Evolutionary conservation across 2,888 invertebrate genomes (phyloP), one percentile per base, ranked within the genome.

Genomic region (Tenthredo mesomela): DNA sequence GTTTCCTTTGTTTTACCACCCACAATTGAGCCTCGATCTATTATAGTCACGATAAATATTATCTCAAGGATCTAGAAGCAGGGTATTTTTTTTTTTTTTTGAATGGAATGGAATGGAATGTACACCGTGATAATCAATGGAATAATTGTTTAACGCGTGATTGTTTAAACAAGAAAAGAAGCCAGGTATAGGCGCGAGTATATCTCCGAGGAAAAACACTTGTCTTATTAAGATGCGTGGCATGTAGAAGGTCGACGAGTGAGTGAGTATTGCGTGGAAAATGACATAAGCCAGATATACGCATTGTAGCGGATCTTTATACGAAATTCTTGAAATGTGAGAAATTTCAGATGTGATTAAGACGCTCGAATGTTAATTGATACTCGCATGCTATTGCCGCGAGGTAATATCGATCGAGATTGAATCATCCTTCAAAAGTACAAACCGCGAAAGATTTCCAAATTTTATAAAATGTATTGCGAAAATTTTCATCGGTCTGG

Each of bases 1-100:
- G 37, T 21, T 61, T 58, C 80, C 5, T 40, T 18, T 40, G 61
- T 15, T 61, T 12, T 12, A 21, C n/a, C 40, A 12, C 73, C 61
- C 37, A 25, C 54, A 9, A 10, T n/a, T n/a, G 21, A 50, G 4
- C 33, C 50, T 54, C 77, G 75, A 77, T 54, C 29, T 54, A 75
- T 47, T 47, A 33, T 29, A 50, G 2, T 50, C 3, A 7, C 25
- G 25, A 54, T 54, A 77, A 77, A 77, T 77, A 77, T 77, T 77
- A 54, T 77, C 50, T 25, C 21, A 54, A 18, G 7, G 75, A 75
- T 75, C 50, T 54, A 29, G 18, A 18, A 47, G 9, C 29, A 4
- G 47, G 29, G 7, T 18, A 18, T 75, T 75, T 75, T 50, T 29
- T 10, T 50, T 18, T 18, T 77, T 77, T 77, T 54, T 29, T 12